Conservation (phyloP, 2,888 invertebrate species). For the Cheilosia grossa region DNA sequence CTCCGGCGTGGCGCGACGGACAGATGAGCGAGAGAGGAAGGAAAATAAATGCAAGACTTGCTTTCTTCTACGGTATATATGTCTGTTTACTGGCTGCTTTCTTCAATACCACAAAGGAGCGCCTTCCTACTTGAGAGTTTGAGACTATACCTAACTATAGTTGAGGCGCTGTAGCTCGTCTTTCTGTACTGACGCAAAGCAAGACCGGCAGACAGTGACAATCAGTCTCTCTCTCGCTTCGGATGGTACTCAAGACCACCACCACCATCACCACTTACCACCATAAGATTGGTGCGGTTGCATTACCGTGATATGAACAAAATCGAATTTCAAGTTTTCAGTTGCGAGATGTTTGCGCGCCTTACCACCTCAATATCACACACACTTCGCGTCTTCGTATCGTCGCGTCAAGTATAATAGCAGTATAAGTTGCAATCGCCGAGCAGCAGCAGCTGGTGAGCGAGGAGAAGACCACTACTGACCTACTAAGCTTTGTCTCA, state of each 20-base stretch:
- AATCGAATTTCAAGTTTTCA: conserved; percentile 70
- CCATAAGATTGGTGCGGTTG: conserved; percentile 37
- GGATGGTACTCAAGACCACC: conserved; percentile 51
- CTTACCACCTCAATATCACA: conserved; percentile 60
- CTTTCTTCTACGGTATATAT: conserved; percentile 57
- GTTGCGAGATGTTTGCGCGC: conserved; percentile 48
- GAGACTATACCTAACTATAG: too few relatives aligned
- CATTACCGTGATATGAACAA: conserved; percentile 61
- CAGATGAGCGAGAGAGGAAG: conserved; percentile 41
- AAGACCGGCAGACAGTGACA: conserved; percentile 64
- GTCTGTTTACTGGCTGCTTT: conserved; percentile 40
- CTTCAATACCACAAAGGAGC: conserved; percentile 52
- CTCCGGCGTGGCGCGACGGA: conserved; percentile 7
- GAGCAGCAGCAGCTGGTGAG: conserved; percentile 65
- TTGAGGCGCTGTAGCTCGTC: conserved; percentile 1
- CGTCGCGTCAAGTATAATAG: conserved; percentile 45
- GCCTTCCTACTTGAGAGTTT: conserved; percentile 9
- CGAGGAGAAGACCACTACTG: conserved; percentile 80
- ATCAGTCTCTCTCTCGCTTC: conserved; percentile 66
- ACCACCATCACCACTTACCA: conserved; percentile 33
- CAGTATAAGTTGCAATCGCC: conserved; percentile 70
- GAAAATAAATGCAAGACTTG: conserved; percentile 67
- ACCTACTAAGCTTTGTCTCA: conserved; percentile 80
- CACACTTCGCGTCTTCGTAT: conserved; percentile 53
- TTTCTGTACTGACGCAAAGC: conserved; percentile 31